Evolutionary conservation across 2,888 invertebrate genomes (phyloP), one percentile per base, ranked within the genome.

Genomic region (Leptogaster cylindrica): DNA sequence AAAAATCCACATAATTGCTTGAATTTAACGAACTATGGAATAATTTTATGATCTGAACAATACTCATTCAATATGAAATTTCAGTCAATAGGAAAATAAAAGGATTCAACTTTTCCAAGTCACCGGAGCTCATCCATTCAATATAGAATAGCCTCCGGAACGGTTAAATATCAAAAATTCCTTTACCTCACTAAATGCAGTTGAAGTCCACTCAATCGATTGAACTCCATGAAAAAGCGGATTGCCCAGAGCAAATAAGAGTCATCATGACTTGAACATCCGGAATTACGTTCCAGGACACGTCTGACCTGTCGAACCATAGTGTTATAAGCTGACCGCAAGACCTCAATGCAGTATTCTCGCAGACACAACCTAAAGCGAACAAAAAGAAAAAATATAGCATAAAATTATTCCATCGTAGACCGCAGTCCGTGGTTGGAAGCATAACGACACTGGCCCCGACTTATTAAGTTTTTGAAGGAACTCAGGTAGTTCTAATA

Each of bases 201-300:
- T 82, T 92, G 87, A 77, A 93, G 92, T 75, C 91, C 88, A 79
- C 92, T 89, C 75, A 89, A 85, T 72, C 97, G 88, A 84, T 96
- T 97, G 82, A 97, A 97, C 81, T 95, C 94, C 95, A 97, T 96
- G 81, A 97, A 97, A 83, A 97, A 97, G 76, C 91, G 89, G 73
- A 97, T 84, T 5, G 93, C 90, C 95, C 96, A 97, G 70, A 97
- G 83, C 80, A 96, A 95, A 81, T 95, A 96, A 0, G 93, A 92
- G 78, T 96, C 94, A 81, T 97, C 97, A 78, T 94, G 88, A 77
- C 91, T 90, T 0, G 88, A 87, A 73, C 88, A 85, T 4, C 85
- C 84, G 72, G 88, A 84, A 3, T 85, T 85, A 68, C 87, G 83
- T 25, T 88, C 87, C 71, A 91, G 82, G 51, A 87, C 87, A 76